Evolutionary conservation across 2,888 invertebrate genomes (phyloP), one percentile per base, ranked within the genome.

Genomic region (Shargacucullia verbasci): DNA sequence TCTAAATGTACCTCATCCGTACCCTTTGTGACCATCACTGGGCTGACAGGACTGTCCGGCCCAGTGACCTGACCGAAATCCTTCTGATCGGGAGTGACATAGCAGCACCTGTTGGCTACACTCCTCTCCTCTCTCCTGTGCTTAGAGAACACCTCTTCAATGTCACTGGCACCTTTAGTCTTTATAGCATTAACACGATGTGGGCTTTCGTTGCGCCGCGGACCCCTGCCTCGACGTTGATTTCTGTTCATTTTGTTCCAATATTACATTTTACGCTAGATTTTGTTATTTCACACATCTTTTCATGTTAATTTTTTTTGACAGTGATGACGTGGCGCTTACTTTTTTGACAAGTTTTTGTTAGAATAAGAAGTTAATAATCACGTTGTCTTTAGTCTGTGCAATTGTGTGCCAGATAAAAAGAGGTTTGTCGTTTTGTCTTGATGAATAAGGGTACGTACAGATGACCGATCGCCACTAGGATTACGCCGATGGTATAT

Each of bases 21-120:
- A 20, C 1, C 11, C 9, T 27, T 7, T 14, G 29, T 13, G 0
- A 1, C 7, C 13, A 39, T 15, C 1, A 33, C 20, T 10, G 0
- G 12, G 0, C 11, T 13, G 0, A 11, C 7, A 5, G 31, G 5
- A 11, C 29, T 40, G 10, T 0, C 9, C 7, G 1, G 2, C 3
- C 8, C 27, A 0, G 2, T 9, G 1, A 74, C 76, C 46, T 85
- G 84, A 7, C 73, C 76, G 34, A 80, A 82, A 47, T 88, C 85
- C 31, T 54, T 76, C n/a, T 61, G 70, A 0, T 69, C 72, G 0
- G 89, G 89, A 13, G 73, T 60, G 9, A 82, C 67, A 45, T 75
- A 79, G 33, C 90, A 89, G 49, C 85, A 83, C 34, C 89, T 78
- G 46, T 85, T 85, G 0, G 65, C 78, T 53, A 78, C 75, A 1